These are phyloP conservation scores for Drosophila sproati DNA, from an alignment of 1,140 invertebrate species.

Conservation along the genomic window DNA sequence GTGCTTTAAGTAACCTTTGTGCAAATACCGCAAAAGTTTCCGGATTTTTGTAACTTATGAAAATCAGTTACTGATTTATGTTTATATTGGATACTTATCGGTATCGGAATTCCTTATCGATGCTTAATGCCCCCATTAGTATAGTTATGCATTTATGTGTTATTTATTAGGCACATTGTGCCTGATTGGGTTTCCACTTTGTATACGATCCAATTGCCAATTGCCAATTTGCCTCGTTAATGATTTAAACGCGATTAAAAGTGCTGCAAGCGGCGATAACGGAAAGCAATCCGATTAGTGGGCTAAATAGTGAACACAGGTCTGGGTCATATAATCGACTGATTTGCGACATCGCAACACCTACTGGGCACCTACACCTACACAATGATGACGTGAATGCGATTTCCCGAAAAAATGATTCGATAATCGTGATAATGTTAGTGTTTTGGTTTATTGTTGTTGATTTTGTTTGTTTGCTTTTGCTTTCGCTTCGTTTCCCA, in stretches of 20 bases:
- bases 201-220: conserved; percentile 56
- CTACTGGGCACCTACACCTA: not conserved
- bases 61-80: too few relatives aligned
- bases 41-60: too few relatives aligned
- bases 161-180: conserved; percentile 15
- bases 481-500: too few relatives aligned
- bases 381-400: conserved; percentile 7
- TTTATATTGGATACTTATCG: conserved; percentile 2
- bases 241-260: conserved; percentile 77
- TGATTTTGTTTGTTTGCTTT: conserved; percentile 24
- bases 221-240: conserved; percentile 73
- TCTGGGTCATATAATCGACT: conserved; percentile 63
- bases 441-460: conserved; percentile 40
- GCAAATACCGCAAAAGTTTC: not conserved
- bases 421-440: conserved; percentile 18
- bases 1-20: not conserved
- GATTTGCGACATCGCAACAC: conserved; percentile 32
- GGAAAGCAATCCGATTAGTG: conserved; percentile 53
- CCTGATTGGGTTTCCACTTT: conserved; percentile 32
- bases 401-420: not conserved
- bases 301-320: conserved; percentile 48
- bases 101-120: not conserved
- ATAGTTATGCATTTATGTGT: not conserved
- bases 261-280: conserved; percentile 52
- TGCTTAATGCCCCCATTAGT: not conserved